phyloP scores from a whole-genome alignment of 2,797 vertebrate species.

The Sylvilagus floridanus region DNA sequence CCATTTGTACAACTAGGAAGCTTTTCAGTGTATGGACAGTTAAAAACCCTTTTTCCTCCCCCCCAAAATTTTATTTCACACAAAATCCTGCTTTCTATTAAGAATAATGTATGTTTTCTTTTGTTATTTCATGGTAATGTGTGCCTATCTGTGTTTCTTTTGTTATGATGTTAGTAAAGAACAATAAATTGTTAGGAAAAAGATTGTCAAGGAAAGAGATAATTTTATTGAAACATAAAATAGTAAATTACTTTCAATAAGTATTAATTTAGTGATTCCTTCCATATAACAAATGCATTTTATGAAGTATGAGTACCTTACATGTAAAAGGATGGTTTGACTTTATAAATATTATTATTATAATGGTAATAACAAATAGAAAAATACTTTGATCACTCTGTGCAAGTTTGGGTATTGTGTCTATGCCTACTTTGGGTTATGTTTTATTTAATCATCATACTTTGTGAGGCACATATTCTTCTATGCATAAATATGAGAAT shows the following conservation, averaged over 20 bases:
- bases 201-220: neutral
- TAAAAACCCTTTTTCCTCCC: neutral
- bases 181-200: neutral
- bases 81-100: neutral
- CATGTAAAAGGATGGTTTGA: constrained; percentile 14
- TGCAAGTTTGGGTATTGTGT: neutral
- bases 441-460: constrained; percentile 2
- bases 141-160: constrained; percentile 5
- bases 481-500: neutral
- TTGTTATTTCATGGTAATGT: neutral
- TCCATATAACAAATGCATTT: neutral
- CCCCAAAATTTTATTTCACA: neutral
- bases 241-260: neutral
- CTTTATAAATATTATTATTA: neutral
- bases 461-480: neutral
- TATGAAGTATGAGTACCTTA: neutral
- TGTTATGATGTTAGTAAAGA: neutral
- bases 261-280: neutral
- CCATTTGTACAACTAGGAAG: neutral
- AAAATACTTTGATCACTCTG: neutral
- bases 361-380: neutral
- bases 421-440: neutral
- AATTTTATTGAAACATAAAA: constrained; percentile 19
- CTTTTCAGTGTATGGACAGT: neutral
- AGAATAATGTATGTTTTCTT: neutral